Evolutionary conservation across 1,140 invertebrate species (phyloP).

Genomic region (Drosophila eugracilis): DNA sequence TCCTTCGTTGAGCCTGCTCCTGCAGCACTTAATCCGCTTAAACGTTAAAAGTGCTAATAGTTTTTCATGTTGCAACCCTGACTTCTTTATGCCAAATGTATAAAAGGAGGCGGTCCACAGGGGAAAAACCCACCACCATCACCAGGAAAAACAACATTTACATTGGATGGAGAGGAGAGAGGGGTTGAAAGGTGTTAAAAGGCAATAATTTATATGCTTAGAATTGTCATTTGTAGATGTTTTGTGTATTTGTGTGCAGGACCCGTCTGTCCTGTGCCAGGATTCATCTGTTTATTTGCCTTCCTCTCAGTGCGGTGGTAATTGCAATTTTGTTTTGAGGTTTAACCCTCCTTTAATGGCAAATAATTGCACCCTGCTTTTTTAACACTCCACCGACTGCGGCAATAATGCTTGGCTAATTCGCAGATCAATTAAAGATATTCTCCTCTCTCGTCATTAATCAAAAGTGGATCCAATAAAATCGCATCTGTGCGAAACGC

Average conservation of each 20-base stretch:
- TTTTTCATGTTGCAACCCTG: constrained; percentile 77
- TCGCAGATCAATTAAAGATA: constrained; percentile 51
- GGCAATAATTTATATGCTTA: constrained; percentile 79
- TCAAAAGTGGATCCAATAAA: constrained; percentile 60
- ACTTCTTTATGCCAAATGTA: constrained; percentile 45
- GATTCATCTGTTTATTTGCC: constrained; percentile 14
- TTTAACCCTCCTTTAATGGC: constrained; percentile 30
- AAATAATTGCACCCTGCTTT: constrained; percentile 37
- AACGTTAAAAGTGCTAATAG: constrained; percentile 81
- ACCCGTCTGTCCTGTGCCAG: constrained; percentile 15
- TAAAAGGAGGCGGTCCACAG: not conserved
- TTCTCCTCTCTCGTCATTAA: constrained; percentile 44
- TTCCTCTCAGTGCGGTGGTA: constrained; percentile 31
- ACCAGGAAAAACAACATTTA: constrained; percentile 19
- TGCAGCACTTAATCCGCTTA: constrained; percentile 76
- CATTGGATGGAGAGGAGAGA: not conserved
- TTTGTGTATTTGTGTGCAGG: constrained; percentile 33
- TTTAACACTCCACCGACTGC: constrained; percentile 26
- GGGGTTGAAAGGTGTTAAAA: constrained; percentile 72
- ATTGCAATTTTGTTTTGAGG: constrained; percentile 64
- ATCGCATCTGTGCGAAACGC: constrained; percentile 54
- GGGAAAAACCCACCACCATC: constrained; percentile 39
- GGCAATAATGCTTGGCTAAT: constrained; percentile 24
- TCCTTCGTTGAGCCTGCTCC: constrained; percentile 53
- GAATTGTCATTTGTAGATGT: constrained; percentile 57